phyloP scores from a whole-genome alignment of 2,797 vertebrate genomes.

The Helicolenus hilgendorfi region DNA sequence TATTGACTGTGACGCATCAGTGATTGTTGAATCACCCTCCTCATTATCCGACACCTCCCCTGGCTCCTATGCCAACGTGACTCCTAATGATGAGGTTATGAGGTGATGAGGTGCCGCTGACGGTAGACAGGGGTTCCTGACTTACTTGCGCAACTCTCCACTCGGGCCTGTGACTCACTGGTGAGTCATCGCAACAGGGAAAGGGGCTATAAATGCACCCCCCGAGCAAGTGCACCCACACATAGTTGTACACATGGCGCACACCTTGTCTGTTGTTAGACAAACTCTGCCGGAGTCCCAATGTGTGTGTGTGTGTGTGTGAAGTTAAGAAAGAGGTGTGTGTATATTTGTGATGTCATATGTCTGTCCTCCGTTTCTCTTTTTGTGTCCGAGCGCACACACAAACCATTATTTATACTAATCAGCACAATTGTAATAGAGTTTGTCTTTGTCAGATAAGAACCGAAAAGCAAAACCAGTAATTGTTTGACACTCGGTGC shows the following conservation, averaged over 20 bases:
- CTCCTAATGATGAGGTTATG: slow-evolving; percentile 48
- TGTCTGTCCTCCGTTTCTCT: not conserved
- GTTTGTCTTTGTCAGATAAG: slow-evolving; percentile 45
- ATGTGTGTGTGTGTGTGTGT: not conserved
- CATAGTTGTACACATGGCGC: not conserved
- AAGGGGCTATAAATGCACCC: slow-evolving; percentile 39
- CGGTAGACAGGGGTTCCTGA: slow-evolving; percentile 31
- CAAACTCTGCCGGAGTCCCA: not conserved
- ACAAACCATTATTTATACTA: not conserved
- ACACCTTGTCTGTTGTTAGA: not conserved
- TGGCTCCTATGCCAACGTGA: slow-evolving; percentile 13
- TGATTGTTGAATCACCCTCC: slow-evolving; percentile 67
- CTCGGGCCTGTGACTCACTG: slow-evolving; percentile 70
- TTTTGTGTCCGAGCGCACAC: not conserved
- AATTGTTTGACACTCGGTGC: slow-evolving; percentile 57
- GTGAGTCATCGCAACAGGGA: slow-evolving; percentile 69
- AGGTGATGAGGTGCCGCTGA: slow-evolving; percentile 2
- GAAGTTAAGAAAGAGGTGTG: not conserved
- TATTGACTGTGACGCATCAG: slow-evolving; percentile 36
- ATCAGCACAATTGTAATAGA: slow-evolving; percentile 16
- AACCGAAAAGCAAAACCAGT: slow-evolving; percentile 16
- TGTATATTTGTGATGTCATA: slow-evolving; percentile 1
- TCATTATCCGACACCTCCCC: slow-evolving; percentile 27
- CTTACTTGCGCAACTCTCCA: slow-evolving; percentile 56
- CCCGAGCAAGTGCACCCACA: slow-evolving; percentile 15